phyloP scores from a whole-genome alignment of 2,888 invertebrate genomes.

The Tethea ocularis region DNA sequence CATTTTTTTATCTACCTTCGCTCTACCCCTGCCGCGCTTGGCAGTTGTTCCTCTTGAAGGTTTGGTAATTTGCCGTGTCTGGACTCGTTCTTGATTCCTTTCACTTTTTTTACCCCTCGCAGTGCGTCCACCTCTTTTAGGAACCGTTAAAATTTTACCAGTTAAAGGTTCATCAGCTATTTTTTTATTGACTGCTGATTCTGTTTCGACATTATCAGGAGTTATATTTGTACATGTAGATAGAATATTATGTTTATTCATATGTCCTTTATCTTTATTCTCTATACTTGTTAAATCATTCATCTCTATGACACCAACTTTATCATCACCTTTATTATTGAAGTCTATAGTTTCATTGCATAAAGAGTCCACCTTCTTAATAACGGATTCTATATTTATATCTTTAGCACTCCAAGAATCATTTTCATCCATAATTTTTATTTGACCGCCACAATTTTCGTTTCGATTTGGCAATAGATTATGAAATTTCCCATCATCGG shows the following conservation, averaged over 20 bases:
- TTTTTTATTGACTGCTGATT: constrained; percentile 29
- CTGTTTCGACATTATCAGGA: constrained; percentile 33
- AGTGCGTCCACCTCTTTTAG: constrained; percentile 72
- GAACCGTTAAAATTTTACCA: constrained; percentile 39
- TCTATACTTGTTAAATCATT: constrained; percentile 19
- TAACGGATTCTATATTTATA: constrained; percentile 91
- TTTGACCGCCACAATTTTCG: constrained; percentile 41
- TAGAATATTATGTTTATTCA: constrained; percentile 19
- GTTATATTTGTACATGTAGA: constrained; percentile 16
- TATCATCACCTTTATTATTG: constrained; percentile 34
- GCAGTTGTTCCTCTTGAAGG: constrained; percentile 59
- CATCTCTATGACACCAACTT: constrained; percentile 27
- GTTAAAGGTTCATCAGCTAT: constrained; percentile 36
- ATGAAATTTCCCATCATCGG: constrained; percentile 18
- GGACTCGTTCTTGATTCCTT: constrained; percentile 66
- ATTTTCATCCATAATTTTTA: constrained; percentile 86
- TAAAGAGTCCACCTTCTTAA: constrained; percentile 89
- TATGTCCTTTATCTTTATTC: constrained; percentile 22
- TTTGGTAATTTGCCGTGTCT: constrained; percentile 77
- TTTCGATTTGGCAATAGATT: constrained; percentile 16
- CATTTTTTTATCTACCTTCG: constrained; percentile 81
- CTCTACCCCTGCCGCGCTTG: constrained; percentile 80
- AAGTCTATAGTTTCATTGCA: constrained; percentile 74
- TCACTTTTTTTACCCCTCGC: constrained; percentile 72
- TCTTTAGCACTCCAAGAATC: constrained; percentile 92